Conservation (phyloP, 2,888 invertebrate species). For the Cheilosia pagana region DNA sequence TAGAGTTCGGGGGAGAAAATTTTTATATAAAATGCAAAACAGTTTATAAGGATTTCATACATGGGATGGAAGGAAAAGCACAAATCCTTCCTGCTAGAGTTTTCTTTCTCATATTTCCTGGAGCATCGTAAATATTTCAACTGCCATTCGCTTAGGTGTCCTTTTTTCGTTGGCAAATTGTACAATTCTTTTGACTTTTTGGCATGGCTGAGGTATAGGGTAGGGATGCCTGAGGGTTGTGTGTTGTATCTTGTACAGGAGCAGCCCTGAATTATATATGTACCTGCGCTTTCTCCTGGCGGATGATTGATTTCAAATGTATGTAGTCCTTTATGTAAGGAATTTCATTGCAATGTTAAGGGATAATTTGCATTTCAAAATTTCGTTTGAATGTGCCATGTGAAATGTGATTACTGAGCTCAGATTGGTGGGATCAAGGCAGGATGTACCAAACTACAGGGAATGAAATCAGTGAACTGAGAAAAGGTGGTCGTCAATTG, state of each 20-base stretch:
- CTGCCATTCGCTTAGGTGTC: not conserved
- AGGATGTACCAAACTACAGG: too few relatives aligned
- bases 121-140: not conserved
- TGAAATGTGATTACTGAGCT: not conserved
- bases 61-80: not conserved
- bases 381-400: not conserved
- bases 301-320: slow-evolving; percentile 48
- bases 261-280: slow-evolving; percentile 53
- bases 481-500: too few relatives aligned
- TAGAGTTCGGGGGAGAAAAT: not conserved
- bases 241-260: slow-evolving; percentile 38
- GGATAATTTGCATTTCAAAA: slow-evolving; percentile 14
- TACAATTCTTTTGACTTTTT: not conserved
- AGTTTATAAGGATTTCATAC: slow-evolving; percentile 29
- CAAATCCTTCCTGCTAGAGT: slow-evolving; percentile 15
- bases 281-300: slow-evolving; percentile 11
- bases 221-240: slow-evolving; percentile 10
- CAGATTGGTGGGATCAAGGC: too few relatives aligned
- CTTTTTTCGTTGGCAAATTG: not conserved
- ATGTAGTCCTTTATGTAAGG: slow-evolving; percentile 31
- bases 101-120: not conserved
- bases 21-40: slow-evolving; percentile 1
- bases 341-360: slow-evolving; percentile 2
- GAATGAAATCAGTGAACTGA: too few relatives aligned
- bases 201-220: not conserved